These are phyloP conservation scores for Himalopsyche kuldschensis DNA, from an alignment of 2,888 invertebrate species.

Conservation along the genomic window DNA sequence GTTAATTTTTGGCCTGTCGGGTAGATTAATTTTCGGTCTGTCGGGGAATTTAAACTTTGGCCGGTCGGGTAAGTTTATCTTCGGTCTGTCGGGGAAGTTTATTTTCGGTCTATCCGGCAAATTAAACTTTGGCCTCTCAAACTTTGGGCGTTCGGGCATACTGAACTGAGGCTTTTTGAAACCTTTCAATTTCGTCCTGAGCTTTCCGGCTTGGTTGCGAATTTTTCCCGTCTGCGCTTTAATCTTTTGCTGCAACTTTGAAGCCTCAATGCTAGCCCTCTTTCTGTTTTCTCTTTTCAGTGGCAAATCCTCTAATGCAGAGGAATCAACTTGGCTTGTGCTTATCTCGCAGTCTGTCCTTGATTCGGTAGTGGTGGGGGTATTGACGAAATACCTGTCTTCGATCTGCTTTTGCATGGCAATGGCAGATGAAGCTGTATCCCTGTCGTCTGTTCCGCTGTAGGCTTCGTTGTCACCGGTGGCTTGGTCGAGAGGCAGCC, in stretches of 20 bases:
- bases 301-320: slow-evolving; percentile 66
- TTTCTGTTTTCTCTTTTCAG: slow-evolving; percentile 61
- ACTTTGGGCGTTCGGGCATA: slow-evolving; percentile 50
- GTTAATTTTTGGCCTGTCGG: slow-evolving; percentile 67
- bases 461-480: slow-evolving; percentile 52
- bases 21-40: slow-evolving; percentile 60
- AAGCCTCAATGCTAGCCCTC: slow-evolving; percentile 55
- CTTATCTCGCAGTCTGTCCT: slow-evolving; percentile 67
- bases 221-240: slow-evolving; percentile 71
- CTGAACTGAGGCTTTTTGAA: slow-evolving; percentile 61
- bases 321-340: slow-evolving; percentile 69
- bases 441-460: slow-evolving; percentile 46
- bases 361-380: slow-evolving; percentile 61
- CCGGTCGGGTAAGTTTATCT: slow-evolving; percentile 51
- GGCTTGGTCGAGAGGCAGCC: slow-evolving; percentile 45
- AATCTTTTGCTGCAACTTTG: slow-evolving; percentile 66
- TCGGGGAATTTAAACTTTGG: slow-evolving; percentile 61
- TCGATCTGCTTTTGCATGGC: slow-evolving; percentile 65
- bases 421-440: slow-evolving; percentile 47
- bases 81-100: slow-evolving; percentile 52
- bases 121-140: slow-evolving; percentile 58
- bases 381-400: slow-evolving; percentile 63
- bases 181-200: slow-evolving; percentile 68
- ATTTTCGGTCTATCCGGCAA: slow-evolving; percentile 61
- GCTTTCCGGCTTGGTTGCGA: slow-evolving; percentile 70